Evolutionary conservation across 2,888 invertebrate species (phyloP).

Genomic region (Drosophila atripex): DNA sequence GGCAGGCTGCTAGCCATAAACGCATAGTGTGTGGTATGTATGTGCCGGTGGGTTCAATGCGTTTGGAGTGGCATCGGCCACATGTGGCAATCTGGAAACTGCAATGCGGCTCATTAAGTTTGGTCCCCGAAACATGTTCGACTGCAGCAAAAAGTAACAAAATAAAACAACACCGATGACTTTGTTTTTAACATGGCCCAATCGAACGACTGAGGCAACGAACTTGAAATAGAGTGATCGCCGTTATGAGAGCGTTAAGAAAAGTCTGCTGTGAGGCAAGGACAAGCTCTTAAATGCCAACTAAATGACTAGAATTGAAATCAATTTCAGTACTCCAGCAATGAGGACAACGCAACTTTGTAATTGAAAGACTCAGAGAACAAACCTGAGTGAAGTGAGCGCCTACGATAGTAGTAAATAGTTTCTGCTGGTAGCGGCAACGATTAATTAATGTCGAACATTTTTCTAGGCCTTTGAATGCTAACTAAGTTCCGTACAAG

Average conservation of each 20-base stretch:
- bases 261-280: slow-evolving; percentile 3
- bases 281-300: neutral
- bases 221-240: slow-evolving; percentile 57
- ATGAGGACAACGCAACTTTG: neutral
- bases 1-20: slow-evolving; percentile 26
- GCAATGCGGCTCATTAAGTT: slow-evolving; percentile 59
- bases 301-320: neutral
- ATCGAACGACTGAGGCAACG: slow-evolving; percentile 78
- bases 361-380: neutral
- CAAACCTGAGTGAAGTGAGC: too few relatives aligned
- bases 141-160: slow-evolving; percentile 18
- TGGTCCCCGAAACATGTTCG: slow-evolving; percentile 51
- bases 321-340: neutral
- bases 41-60: slow-evolving; percentile 60
- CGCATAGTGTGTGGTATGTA: neutral
- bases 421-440: too few relatives aligned
- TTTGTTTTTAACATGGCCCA: slow-evolving; percentile 47
- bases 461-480: too few relatives aligned
- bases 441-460: too few relatives aligned
- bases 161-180: slow-evolving; percentile 43
- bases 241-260: slow-evolving; percentile 5
- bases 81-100: slow-evolving; percentile 58
- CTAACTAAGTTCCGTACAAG: too few relatives aligned
- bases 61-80: slow-evolving; percentile 54
- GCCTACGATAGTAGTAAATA: too few relatives aligned